Evolutionary conservation across 2,113 vertebrate species (phyloP), one percentile per base, ranked within the genome.

Genomic region (Numenius arquata): DNA sequence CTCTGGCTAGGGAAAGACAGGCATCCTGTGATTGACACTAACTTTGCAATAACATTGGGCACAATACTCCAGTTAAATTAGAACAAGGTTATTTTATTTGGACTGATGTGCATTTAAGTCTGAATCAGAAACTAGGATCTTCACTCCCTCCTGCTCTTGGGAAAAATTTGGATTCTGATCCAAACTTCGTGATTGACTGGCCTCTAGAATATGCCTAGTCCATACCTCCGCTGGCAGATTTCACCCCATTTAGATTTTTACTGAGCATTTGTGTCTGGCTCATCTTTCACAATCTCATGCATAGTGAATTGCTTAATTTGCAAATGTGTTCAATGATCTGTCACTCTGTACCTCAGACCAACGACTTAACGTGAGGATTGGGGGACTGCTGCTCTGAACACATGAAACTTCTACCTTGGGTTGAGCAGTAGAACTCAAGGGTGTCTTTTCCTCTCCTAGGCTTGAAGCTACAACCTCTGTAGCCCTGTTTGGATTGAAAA

Each of bases 1-100:
- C 62, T 27, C 73, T 76, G 89, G 41, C 73, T 76, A 9, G 76
- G 86, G 43, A 92, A 79, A 85, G 48, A 68, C 5, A 62, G 38
- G 34, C 72, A 87, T 59, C 73, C 75, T 78, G 61, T 96, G 92
- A 93, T 47, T 94, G 92, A 90, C 95, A 76, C 56, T 85, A 82
- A 89, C 80, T 96, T 90, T 67, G 76, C 83, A 89, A 45, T 90
- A 94, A 65, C 52, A 48, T 11, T 90, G 70, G 70, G 61, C 40
- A 81, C 76, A 81, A 19, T 85, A 11, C 36, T 52, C 72, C 66
- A 56, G 79, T 84, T 95, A 84, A 88, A 95, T 93, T 92, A 92
- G 52, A 92, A 68, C 80, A 81, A 78, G 61, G 61, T 95, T 80
- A 71, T 95, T 90, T 94, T 65, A 85, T 89, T 93, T 94, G 67